Percentiles rank a stretch among this genome's conserved stretches.
phyloP scores from a whole-genome alignment of 2,888 invertebrate species.

The Drosophila colorata region DNA sequence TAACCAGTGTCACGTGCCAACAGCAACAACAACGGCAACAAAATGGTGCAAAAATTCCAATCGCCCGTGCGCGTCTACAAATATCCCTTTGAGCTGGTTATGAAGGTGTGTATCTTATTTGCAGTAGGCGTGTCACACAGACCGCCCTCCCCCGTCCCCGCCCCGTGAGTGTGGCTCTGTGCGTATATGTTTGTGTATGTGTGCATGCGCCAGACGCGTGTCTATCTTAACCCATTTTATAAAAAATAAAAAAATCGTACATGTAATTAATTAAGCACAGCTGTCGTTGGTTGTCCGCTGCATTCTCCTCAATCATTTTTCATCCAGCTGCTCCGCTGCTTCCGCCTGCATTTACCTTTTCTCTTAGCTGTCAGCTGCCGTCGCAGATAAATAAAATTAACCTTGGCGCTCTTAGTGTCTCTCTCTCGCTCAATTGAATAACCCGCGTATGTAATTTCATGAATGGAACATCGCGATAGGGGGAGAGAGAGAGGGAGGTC shows the following conservation, averaged over 20 bases:
- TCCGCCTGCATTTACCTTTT: constrained; percentile 36
- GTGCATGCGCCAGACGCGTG: constrained; percentile 46
- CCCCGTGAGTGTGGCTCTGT: background rate
- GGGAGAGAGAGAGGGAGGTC: background rate
- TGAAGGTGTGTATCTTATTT: constrained; percentile 91
- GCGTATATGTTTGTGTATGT: constrained; percentile 18
- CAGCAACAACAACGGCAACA: constrained; percentile 41
- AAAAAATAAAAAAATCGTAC: constrained; percentile 5
- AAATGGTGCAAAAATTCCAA: constrained; percentile 98
- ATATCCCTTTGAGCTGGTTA: constrained; percentile 97
- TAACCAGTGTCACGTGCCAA: constrained; percentile 59
- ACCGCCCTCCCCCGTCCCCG: constrained; percentile 11
- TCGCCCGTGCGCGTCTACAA: constrained; percentile 98
- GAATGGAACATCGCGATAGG: constrained; percentile 47
- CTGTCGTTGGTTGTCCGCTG: constrained; percentile 23
- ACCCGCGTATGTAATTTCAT: constrained; percentile 54
- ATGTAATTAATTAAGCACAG: constrained; percentile 35
- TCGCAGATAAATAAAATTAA: constrained; percentile 70
- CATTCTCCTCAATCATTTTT: constrained; percentile 23
- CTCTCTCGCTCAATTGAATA: constrained; percentile 39
- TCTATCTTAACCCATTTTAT: constrained; percentile 24
- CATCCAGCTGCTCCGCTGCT: constrained; percentile 32
- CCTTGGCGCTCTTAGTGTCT: constrained; percentile 50
- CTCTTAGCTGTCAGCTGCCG: constrained; percentile 27
- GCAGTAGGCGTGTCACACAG: constrained; percentile 46